Evolutionary conservation across 1,140 invertebrate species (phyloP), one percentile per base, ranked within the genome.

Genomic region (Drosophila willistoni): DNA sequence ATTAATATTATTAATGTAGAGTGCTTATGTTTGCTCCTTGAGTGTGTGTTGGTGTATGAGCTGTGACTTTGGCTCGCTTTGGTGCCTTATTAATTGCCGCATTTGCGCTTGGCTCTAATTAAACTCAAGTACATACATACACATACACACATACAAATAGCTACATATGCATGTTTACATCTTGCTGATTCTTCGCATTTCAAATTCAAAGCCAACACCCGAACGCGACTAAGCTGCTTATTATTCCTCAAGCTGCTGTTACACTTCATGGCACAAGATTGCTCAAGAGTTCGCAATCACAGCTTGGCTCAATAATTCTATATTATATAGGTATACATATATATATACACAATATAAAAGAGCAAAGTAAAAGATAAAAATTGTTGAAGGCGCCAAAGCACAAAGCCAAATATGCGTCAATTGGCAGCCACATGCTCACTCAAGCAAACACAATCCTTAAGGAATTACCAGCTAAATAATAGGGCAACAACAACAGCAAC

Each of bases 391-490:
- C 34, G 19, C 36, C 59, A 47, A 66, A 74, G 77, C 86, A 81
- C 63, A 83, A 90, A 86, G 77, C 70, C 82, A 90, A 90, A 90
- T 81, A 86, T 81, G 82, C 87, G 86, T 86, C 87, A 90, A 90
- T 90, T 83, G 86, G 82, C 87, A 90, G 84, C 84, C 84, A 89
- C 85, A 89, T 85, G 84, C 80, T 80, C 82, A 86, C 82, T 90
- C 79, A 80, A 83, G 79, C 80, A 84, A 84, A 87, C 80, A 84
- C 69, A 90, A 90, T 90, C 87, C 80, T 87, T 62, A 77, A 82
- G 81, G 86, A 85, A 90, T 90, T 90, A 90, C 86, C 76, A 81
- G 76, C 75, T 77, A 66, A 77, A 89, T 85, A 81, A 85, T 85
- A 78, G 79, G 63, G 33, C 61, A 71, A 73, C 62, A 83, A 67